These are phyloP conservation scores for Gerris lacustris DNA, from an alignment of 2,888 invertebrate genomes.

Conservation along the genomic window DNA sequence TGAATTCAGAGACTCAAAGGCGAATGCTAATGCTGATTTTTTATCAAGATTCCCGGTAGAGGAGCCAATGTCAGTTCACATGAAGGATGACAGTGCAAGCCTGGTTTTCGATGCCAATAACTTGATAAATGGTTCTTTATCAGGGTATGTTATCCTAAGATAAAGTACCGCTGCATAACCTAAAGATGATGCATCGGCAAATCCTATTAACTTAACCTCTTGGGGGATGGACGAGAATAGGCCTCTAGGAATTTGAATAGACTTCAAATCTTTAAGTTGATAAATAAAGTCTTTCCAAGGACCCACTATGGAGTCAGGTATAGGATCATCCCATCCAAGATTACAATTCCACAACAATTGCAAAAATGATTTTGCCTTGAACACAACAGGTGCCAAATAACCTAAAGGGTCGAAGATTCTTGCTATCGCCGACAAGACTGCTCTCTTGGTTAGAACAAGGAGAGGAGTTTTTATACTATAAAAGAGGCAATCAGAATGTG, in stretches of 20 bases:
- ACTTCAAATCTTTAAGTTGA: too few species aligned
- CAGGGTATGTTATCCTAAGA: not conserved
- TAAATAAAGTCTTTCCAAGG: not conserved
- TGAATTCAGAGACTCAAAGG: too few species aligned
- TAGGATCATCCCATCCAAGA: not conserved
- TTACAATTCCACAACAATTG: not conserved
- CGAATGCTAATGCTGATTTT: too few species aligned
- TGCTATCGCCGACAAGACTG: not conserved
- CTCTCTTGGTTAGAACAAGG: not conserved
- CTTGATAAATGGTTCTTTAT: not conserved
- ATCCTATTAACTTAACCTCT: too few species aligned
- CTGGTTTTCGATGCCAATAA: not conserved
- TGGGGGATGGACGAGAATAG: too few species aligned
- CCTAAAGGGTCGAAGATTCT: not conserved
- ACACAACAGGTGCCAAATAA: not conserved
- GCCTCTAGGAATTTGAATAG: too few species aligned
- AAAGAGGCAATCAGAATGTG: not conserved
- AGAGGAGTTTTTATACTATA: not conserved
- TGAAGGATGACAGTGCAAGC: not conserved
- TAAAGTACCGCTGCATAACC: not conserved
- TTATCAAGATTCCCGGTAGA: too few species aligned
- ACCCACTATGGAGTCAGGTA: not conserved
- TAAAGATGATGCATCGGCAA: not conserved
- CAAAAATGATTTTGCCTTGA: not conserved
- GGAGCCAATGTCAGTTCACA: too few species aligned